phyloP scores from a whole-genome alignment of 2,888 invertebrate genomes.

The Amphipoea oculea region DNA sequence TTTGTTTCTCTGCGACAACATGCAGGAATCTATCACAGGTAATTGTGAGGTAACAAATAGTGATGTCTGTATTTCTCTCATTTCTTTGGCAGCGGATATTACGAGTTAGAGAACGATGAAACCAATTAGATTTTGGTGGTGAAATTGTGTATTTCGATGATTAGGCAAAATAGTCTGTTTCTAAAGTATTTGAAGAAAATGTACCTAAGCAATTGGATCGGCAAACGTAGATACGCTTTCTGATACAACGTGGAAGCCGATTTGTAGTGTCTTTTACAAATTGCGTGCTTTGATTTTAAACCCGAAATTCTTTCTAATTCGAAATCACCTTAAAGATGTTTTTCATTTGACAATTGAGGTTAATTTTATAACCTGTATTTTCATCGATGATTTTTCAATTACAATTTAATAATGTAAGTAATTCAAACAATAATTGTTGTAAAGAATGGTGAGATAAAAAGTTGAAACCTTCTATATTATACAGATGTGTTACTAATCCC shows the following conservation, averaged over 20 bases:
- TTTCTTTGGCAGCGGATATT: slow-evolving; percentile 37
- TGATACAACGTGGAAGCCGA: neutral
- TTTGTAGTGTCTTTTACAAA: neutral
- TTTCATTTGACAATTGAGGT: neutral
- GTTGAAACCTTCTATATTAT: neutral
- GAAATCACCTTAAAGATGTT: no score
- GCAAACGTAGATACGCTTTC: neutral
- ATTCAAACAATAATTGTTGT: neutral
- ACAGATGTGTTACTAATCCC: neutral
- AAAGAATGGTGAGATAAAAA: neutral
- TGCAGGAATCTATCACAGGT: slow-evolving; percentile 1
- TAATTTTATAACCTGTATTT: neutral
- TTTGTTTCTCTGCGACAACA: slow-evolving; percentile 35
- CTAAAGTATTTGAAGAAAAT: neutral
- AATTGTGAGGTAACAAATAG: slow-evolving; percentile 21
- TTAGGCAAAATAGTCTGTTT: neutral
- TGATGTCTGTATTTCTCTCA: neutral
- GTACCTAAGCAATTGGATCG: neutral
- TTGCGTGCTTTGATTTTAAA: neutral
- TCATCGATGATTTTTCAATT: neutral
- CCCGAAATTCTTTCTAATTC: no score
- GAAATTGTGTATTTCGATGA: neutral
- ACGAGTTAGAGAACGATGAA: slow-evolving; percentile 14
- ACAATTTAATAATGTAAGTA: neutral
- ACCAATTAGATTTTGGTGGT: neutral